Evolutionary conservation across 2,113 vertebrate species (phyloP), one percentile per base, ranked within the genome.

Genomic region (Acrocephalus kingi): DNA sequence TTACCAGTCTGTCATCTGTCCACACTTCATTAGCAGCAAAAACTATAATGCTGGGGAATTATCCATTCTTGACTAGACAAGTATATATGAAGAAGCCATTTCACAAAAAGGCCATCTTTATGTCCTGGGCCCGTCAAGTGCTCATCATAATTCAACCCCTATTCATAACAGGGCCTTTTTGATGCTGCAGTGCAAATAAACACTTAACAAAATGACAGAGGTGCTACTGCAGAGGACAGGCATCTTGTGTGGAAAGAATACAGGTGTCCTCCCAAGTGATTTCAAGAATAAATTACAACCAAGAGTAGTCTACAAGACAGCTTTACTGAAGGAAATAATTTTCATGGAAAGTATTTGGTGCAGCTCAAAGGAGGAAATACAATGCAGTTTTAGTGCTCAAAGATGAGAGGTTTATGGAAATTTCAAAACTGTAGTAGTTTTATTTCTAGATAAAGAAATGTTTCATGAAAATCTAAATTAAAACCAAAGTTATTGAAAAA

Each of bases 281-380:
- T 94, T 91, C 48, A 78, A 75, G 62, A 92, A 81, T 25, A 81
- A 90, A 81, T 94, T 84, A 71, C 62, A 78, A 87, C n/a, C 35
- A 56, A 56, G 20, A 81, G 48, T 22, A 72, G 73, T 30, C 76
- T 71, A 48, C 1, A 25, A 90, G 76, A 81, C 35, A 89, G 61
- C 39, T 87, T 90, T 78, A 89, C 48, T 41, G 45, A 77, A 74
- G 41, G 73, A 92, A 90, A 91, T 73, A 27, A 88, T 72, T 72
- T 93, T 89, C 21, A 64, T 48, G 43, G 25, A 59, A 92, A 89
- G 30, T 71, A 49, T 63, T 84, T 76, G 51, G 16, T n/a, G 67
- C 31, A 86, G 76, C 39, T 81, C 39, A 63, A 78, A 81, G 51
- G 13, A 71, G 15, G 8, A 87, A 78, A 72, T 74, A 43, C 59